Percentiles rank a stretch among this genome's conserved stretches.
phyloP scores from a whole-genome alignment of 2,797 vertebrate species.

The Gadopsis marmoratus region DNA sequence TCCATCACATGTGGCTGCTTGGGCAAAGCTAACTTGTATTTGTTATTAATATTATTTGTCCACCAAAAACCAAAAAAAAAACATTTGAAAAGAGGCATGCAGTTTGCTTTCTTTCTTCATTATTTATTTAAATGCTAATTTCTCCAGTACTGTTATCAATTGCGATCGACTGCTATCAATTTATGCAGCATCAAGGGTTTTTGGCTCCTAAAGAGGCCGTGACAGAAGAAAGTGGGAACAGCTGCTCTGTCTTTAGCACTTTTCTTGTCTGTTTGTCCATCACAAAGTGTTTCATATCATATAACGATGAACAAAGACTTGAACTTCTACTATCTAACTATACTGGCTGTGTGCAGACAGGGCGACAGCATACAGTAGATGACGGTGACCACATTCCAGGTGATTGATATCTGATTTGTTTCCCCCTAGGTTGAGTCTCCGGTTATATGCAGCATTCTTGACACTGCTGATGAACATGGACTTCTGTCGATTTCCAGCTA shows the following conservation, averaged over 20 bases:
- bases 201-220: too few relatives aligned
- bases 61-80: neutral
- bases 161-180: neutral
- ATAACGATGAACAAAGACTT: neutral
- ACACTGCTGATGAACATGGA: conserved; percentile 96
- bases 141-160: neutral
- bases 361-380: neutral
- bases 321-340: neutral
- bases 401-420: neutral
- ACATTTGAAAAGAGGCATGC: too few relatives aligned
- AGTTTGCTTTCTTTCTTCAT: neutral
- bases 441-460: conserved; percentile 97
- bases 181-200: neutral
- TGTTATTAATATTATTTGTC: neutral
- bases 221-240: too few relatives aligned
- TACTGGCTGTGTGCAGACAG: neutral
- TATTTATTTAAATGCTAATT: neutral
- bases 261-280: neutral
- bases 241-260: neutral
- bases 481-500: conserved; percentile 93
- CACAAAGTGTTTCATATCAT: neutral
- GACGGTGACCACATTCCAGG: neutral
- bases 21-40: too few relatives aligned
- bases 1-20: neutral
- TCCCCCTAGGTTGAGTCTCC: conserved; percentile 93